Evolutionary conservation across 2,888 invertebrate genomes (phyloP), one percentile per base, ranked within the genome.

Genomic region (Pristionchus arcanus): DNA sequence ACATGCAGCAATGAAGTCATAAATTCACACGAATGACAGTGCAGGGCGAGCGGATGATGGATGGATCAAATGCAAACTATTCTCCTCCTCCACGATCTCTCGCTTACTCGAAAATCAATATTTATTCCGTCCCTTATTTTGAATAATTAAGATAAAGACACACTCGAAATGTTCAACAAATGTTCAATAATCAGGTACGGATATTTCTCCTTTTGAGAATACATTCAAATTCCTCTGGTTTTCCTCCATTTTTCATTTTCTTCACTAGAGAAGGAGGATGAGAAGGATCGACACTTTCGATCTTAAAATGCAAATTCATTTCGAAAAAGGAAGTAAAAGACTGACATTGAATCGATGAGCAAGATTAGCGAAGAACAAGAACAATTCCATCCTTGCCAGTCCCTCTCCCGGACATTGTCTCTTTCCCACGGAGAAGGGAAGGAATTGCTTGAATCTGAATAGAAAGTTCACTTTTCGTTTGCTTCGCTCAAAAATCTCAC

Each of bases 341-440:
- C 87, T 42, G 13, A 91, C 90, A 55, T 91, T 31, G 66, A 92
- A 92, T 66, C 91, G 90, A 89, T 92, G 91, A 68, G 91, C 91
- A 2, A 92, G 59, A 74, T 92, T 92, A 5, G 91, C 89, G 55
- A 92, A 90, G 83, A 91, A 91, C 11, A 92, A 49, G 89, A 92
- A 92, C 9, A 92, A 88, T 84, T 92, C 91, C 90, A 91, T 90
- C 77, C 85, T 55, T 0, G 92, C 92, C 25, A 92, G 81, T 83
- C 92, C 91, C 86, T 92, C 92, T 5, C 92, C 92, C 3, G 90
- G 90, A 91, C 92, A 92, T 74, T 92, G 91, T 21, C 92, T 91
- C 86, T 91, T 91, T 63, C 92, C 92, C n/a, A 91, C 90, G 16
- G 92, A 92, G 84, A 92, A 92, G n/a, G 92, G 92, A 5, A 91